Percentiles rank a stretch among this genome's conserved stretches.
phyloP scores from a whole-genome alignment of 2,113 vertebrate genomes.

The Murina feae region DNA sequence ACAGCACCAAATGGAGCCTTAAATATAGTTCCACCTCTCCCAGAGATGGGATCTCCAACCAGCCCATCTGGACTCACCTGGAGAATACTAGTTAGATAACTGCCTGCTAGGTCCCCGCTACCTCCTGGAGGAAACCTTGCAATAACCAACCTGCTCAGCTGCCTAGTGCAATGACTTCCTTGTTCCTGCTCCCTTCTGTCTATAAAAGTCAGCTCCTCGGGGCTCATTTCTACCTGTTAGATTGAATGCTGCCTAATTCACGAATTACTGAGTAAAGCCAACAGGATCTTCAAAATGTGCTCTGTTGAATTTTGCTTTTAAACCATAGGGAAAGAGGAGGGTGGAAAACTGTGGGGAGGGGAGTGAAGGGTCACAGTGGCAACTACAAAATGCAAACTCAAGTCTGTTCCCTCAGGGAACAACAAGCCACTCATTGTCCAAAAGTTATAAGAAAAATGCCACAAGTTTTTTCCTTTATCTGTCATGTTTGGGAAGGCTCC shows the following conservation, averaged over 20 bases:
- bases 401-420: neutral
- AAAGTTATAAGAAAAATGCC: neutral
- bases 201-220: neutral
- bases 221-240: neutral
- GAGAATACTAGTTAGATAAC: neutral
- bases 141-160: neutral
- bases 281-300: neutral
- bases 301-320: neutral
- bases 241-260: neutral
- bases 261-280: neutral
- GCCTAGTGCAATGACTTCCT: neutral
- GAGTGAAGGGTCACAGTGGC: no score
- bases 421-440: neutral
- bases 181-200: neutral
- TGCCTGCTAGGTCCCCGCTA: neutral
- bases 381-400: fast-evolving
- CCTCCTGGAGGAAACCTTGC: neutral
- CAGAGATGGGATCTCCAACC: neutral
- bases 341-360: fast-evolving
- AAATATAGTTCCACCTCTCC: neutral
- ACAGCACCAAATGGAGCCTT: neutral
- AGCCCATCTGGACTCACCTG: neutral
- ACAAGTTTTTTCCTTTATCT: neutral
- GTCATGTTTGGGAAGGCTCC: neutral
- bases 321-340: neutral